Evolutionary conservation across 2,797 vertebrate species (phyloP), one percentile per base, ranked within the genome.

Genomic region (Merluccius polli): DNA sequence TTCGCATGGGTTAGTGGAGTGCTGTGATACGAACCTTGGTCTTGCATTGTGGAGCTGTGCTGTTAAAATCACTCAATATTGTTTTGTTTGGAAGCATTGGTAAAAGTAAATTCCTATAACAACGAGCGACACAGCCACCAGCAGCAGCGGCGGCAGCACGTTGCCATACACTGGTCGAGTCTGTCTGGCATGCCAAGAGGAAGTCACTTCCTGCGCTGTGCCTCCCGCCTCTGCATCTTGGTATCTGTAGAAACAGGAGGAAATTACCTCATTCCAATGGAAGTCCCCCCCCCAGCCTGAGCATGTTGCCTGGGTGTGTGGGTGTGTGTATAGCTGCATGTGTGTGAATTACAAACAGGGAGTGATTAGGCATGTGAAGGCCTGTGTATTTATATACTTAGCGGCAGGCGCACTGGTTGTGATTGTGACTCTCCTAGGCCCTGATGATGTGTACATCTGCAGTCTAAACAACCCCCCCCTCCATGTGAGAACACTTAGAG

Each of bases 291-390:
- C 71, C 33, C 41, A 77, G 38, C 71, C 59, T 65, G 10, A 75
- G 75, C 76, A 72, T 75, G 67, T 67, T 30, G 48, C 32, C 24
- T 35, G 65, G 38, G 72, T 59, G 33, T 63, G 24, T 48, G 38
- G 36, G 73, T 77, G 73, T 11, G 24, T 16, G 71, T 72, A 38
- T 44, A 13, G 33, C 65, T 82, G 86, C 84, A 81, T 83, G 82
- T 11, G 73, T 84, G 78, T 85, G 83, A 71, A 2, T 73, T 30
- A 27, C 29, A 70, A 44, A 73, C 33, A 44, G 38, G 83, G 67
- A 41, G 8, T 70, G 78, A 74, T 68, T 9, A 29, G 48, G 73
- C 71, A 71, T 75, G 77, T 63, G 35, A 59, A 32, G 44, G 6
- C 33, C 48, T 44, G 24, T 67, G 31, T 74, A 69, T 67, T 68